Evolutionary conservation across 64 coral and sea anemone genomes (phyloP).

Genomic region (Pocillopora verrucosa): DNA sequence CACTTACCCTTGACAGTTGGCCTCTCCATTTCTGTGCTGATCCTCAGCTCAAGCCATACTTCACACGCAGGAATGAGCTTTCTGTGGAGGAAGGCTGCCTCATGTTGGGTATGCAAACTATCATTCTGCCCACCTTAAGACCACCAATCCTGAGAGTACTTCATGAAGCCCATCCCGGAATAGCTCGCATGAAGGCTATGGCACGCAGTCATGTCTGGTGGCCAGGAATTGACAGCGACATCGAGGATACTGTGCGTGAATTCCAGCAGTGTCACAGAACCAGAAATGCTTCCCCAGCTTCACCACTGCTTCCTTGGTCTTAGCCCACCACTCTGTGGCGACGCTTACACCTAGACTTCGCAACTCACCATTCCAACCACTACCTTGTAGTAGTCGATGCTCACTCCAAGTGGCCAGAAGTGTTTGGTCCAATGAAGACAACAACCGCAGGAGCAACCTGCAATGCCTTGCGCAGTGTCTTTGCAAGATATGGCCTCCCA

Average conservation of each 20-base stretch:
- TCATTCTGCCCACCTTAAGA: background rate
- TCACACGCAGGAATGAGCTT: slow-evolving; percentile 16
- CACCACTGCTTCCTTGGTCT: slow-evolving; percentile 40
- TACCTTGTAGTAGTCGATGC: slow-evolving; percentile 21
- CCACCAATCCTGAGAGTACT: slow-evolving; percentile 29
- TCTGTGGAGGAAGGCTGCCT: slow-evolving; percentile 44
- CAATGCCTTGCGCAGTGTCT: slow-evolving; percentile 6
- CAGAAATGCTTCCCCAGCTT: background rate
- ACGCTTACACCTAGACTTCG: slow-evolving; percentile 14
- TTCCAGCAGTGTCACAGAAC: background rate
- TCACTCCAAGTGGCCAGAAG: slow-evolving; percentile 31
- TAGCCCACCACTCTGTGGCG: slow-evolving; percentile 31
- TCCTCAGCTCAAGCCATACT: slow-evolving; percentile 48
- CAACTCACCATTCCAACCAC: slow-evolving; percentile 2
- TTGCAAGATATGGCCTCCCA: slow-evolving; percentile 34
- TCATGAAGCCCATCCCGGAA: slow-evolving; percentile 51
- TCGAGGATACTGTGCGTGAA: background rate
- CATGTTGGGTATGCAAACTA: slow-evolving; percentile 17
- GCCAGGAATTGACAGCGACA: slow-evolving; percentile 27
- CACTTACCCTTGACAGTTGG: slow-evolving; percentile 36
- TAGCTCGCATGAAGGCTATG: slow-evolving; percentile 48
- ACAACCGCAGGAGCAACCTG: slow-evolving; percentile 3
- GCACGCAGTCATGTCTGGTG: slow-evolving; percentile 53
- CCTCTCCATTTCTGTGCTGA: background rate
- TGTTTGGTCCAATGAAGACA: slow-evolving; percentile 8